phyloP scores from a whole-genome alignment of 2,797 vertebrate genomes.

The Tolypeutes matacus region DNA sequence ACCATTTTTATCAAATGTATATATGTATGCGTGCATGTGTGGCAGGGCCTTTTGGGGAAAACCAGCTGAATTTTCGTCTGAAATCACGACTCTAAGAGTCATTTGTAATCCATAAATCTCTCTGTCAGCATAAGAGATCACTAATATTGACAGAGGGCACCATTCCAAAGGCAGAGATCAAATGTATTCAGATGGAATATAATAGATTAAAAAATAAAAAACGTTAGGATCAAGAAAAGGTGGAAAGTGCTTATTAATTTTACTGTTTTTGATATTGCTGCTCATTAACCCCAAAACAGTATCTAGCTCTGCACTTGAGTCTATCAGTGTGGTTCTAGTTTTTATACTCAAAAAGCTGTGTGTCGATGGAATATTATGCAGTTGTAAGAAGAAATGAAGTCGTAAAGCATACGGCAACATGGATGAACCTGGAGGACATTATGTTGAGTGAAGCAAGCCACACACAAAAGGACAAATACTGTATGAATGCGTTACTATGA shows the following conservation, averaged over 20 bases:
- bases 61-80: neutral
- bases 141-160: neutral
- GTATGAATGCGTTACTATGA: too few relatives aligned
- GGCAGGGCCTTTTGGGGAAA: neutral
- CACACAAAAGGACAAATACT: too few relatives aligned
- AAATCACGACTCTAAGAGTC: neutral
- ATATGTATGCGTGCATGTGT: neutral
- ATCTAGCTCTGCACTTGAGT: neutral
- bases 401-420: too few relatives aligned
- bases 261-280: neutral
- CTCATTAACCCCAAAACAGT: neutral
- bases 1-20: neutral
- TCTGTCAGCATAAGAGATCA: neutral
- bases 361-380: too few relatives aligned
- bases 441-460: too few relatives aligned
- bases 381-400: too few relatives aligned
- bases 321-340: neutral
- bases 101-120: neutral
- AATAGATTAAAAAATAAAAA: neutral
- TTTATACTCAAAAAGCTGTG: neutral
- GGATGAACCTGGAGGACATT: too few relatives aligned
- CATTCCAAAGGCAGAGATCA: neutral
- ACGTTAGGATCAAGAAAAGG: conserved; percentile 16
- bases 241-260: neutral
- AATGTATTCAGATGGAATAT: neutral